phyloP scores from a whole-genome alignment of 2,888 invertebrate genomes.

The Rosalia funebris region DNA sequence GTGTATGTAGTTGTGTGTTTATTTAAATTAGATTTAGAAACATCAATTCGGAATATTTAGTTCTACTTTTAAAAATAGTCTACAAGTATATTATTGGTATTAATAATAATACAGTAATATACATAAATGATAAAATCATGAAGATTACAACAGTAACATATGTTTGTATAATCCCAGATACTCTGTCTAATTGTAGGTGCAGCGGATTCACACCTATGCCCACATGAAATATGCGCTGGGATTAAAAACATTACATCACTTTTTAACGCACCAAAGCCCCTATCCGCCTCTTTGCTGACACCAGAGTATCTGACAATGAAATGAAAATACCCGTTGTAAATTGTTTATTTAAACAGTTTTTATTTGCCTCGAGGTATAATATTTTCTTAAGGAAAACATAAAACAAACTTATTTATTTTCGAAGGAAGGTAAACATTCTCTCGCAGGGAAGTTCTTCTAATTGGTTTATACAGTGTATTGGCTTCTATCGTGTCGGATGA shows the following conservation, averaged over 20 bases:
- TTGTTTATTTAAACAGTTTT: constrained; percentile 36
- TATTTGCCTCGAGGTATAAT: constrained; percentile 39
- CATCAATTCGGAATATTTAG: too few relatives aligned
- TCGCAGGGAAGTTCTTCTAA: not conserved
- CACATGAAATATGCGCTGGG: not conserved
- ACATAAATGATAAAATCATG: not conserved
- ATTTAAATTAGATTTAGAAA: too few relatives aligned
- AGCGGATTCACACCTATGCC: not conserved
- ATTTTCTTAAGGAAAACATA: constrained; percentile 36
- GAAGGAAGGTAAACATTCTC: constrained; percentile 29
- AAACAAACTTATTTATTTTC: constrained; percentile 42
- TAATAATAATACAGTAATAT: not conserved
- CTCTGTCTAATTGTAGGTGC: not conserved
- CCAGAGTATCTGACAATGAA: constrained; percentile 16
- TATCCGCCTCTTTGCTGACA: constrained; percentile 2
- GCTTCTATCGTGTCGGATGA: not conserved
- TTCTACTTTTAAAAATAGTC: too few relatives aligned
- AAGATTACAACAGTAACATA: not conserved
- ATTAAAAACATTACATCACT: not conserved
- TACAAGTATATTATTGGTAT: too few relatives aligned
- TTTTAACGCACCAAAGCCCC: not conserved
- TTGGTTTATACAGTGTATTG: not conserved
- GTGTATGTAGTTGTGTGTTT: too few relatives aligned
- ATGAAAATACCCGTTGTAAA: constrained; percentile 27
- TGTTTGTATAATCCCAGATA: not conserved